Conservation (phyloP, 2,797 vertebrate genomes). For the Siniperca scherzeri region DNA sequence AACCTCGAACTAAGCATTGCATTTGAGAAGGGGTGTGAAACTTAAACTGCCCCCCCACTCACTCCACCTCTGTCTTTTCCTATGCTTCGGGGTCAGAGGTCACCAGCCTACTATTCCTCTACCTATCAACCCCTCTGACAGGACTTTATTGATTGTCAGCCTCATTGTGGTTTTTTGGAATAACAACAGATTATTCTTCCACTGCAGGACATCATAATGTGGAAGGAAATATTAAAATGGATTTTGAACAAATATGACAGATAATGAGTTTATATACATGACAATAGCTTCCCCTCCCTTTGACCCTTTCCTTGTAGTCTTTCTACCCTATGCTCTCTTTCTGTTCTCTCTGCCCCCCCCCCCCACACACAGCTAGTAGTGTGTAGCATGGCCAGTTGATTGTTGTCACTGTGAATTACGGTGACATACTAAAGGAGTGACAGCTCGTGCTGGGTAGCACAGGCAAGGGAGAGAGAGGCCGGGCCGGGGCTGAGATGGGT, state of each 20-base stretch:
- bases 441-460: constrained; percentile 70
- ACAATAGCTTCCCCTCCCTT: constrained; percentile 41
- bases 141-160: constrained; percentile 46
- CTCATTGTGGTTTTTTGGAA: constrained; percentile 41
- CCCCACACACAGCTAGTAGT: constrained; percentile 26
- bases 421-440: constrained; percentile 77
- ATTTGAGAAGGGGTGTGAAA: constrained; percentile 65
- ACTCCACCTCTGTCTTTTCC: constrained; percentile 42
- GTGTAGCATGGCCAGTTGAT: constrained; percentile 74
- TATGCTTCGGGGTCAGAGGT: constrained; percentile 63
- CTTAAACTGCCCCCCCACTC: constrained; percentile 47
- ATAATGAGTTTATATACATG: constrained; percentile 48
- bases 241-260: constrained; percentile 45
- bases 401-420: constrained; percentile 85
- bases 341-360: constrained; percentile 33
- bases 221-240: constrained; percentile 50
- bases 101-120: constrained; percentile 56
- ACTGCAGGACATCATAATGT: background rate
- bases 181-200: constrained; percentile 27
- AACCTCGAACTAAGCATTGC: constrained; percentile 44
- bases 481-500: constrained; percentile 11
- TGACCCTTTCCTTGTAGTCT: constrained; percentile 23
- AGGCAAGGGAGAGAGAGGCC: constrained; percentile 26
- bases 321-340: constrained; percentile 33
- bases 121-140: constrained; percentile 57